These are phyloP conservation scores for Galerucella nymphaeae DNA, from an alignment of 2,888 invertebrate species.

Conservation along the genomic window DNA sequence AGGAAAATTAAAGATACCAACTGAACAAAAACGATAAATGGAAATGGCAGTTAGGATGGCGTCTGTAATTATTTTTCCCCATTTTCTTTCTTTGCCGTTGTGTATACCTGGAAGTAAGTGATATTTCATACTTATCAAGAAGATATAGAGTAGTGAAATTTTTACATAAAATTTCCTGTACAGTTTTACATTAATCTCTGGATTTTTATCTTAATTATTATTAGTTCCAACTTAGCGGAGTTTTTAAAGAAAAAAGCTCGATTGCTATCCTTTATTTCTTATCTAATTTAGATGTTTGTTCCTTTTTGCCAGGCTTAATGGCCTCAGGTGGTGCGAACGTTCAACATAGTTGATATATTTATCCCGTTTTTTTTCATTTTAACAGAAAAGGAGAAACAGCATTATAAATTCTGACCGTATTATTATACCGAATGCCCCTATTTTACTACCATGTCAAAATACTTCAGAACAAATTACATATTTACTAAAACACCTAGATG, in stretches of 20 bases:
- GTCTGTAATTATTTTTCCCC: slow-evolving; percentile 62
- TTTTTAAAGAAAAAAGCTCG: slow-evolving; percentile 59
- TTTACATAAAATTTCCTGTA: slow-evolving; percentile 66
- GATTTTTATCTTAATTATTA: slow-evolving; percentile 66
- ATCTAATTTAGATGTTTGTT: slow-evolving; percentile 52
- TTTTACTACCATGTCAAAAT: too few relatives aligned
- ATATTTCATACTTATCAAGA: slow-evolving; percentile 65
- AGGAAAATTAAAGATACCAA: slow-evolving; percentile 45
- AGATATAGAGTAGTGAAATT: slow-evolving; percentile 66
- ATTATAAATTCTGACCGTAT: not conserved
- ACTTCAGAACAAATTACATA: too few relatives aligned
- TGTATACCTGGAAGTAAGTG: slow-evolving; percentile 62
- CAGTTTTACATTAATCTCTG: slow-evolving; percentile 65
- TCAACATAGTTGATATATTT: slow-evolving; percentile 22
- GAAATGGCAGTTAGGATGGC: slow-evolving; percentile 50
- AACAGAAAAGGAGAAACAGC: not conserved
- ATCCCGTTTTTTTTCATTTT: slow-evolving; percentile 6
- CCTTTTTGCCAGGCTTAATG: slow-evolving; percentile 32
- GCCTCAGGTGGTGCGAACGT: slow-evolving; percentile 30
- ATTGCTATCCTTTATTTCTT: slow-evolving; percentile 49
- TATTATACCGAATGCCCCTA: not conserved
- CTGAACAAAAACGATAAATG: slow-evolving; percentile 45
- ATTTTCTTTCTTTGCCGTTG: slow-evolving; percentile 49
- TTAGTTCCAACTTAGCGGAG: slow-evolving; percentile 64
- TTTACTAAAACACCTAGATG: too few relatives aligned